Percentiles rank a stretch among this genome's conserved stretches.
These are phyloP conservation scores for Dufourea novaeangliae DNA, from an alignment of 1,140 invertebrate genomes.

Conservation along the genomic window DNA sequence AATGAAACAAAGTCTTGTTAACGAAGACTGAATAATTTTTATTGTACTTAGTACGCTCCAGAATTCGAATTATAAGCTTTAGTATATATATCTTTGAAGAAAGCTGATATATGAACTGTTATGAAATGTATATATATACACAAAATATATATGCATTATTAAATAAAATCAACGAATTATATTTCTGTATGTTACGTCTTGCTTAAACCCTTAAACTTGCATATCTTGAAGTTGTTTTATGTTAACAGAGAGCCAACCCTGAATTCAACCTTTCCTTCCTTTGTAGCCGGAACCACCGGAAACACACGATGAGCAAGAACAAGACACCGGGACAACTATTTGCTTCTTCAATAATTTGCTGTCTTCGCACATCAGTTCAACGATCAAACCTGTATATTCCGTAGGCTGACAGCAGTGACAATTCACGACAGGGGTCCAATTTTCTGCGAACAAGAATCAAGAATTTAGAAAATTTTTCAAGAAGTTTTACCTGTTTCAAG, in stretches of 20 bases:
- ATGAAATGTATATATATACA: conserved; percentile 7
- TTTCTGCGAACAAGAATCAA: conserved; percentile 77
- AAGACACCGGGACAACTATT: conserved; percentile 81
- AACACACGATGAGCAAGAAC: conserved; percentile 77
- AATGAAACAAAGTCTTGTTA: conserved; percentile 18
- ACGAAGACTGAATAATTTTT: conserved; percentile 38
- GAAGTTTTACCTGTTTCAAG: not conserved
- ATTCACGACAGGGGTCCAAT: conserved; percentile 79
- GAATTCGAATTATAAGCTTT: conserved; percentile 24
- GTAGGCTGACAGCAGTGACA: conserved; percentile 85
- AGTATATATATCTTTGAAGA: not conserved
- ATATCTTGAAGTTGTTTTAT: not conserved
- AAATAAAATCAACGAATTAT: conserved; percentile 44
- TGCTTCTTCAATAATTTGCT: conserved; percentile 78
- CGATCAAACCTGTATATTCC: conserved; percentile 75
- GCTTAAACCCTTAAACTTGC: not conserved
- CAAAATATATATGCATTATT: conserved; percentile 2
- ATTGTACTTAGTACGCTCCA: conserved; percentile 32
- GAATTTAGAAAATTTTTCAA: conserved; percentile 11
- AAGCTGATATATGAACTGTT: conserved; percentile 35
- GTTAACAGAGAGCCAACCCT: not conserved
- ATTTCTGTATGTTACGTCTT: conserved; percentile 27
- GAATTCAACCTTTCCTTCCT: conserved; percentile 20
- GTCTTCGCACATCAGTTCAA: conserved; percentile 83
- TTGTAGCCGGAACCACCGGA: not conserved